Base-by-base conservation (phyloP, 2,888 invertebrate species). In the Xanthia icteritia region DNA sequence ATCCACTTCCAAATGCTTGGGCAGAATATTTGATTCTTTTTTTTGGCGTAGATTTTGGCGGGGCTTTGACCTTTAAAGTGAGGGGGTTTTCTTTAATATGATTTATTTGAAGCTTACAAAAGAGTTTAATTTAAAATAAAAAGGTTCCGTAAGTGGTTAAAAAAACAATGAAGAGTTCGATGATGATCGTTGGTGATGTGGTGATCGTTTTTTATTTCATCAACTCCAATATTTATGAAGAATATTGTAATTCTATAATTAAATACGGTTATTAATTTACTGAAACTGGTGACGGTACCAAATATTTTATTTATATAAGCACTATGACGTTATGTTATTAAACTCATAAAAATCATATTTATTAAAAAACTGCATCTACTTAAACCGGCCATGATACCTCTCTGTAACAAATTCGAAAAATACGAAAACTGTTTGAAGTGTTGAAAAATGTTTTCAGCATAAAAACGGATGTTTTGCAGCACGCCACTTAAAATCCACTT, bases 401-500 rank as follows among this genome's bases (percentile, higher is more conserved):
- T 60, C 36, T 27, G 74, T 58, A 48, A 73, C 48, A 73, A 72
- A 64, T 76, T 76, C 13, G 15, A 70, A 58, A 67, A 70, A 81
- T 73, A 58, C 63, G 39, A 66, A 74, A 56, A 56, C 45, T 48
- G 66, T 79, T 61, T 80, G 64, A 54, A 81, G 79, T 72, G 72
- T 79, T 27, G 64, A 60, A 79, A 83, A 79, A 63, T 80, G 56
- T 73, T 84, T 70, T 69, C 51, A 70, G 27, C 60, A 58, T 58
- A 79, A 80, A 81, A 82, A 84, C 81, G 56, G 73, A 84, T 84
- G 61, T 81, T 84, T 84, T 84, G 81, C 84, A 73, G 81, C 69
- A 73, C 48, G 58, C 84, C 84, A 82, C 81, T 82, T 80, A 84
- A 84, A 82, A 66, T 58, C 65, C 69, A 69, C 81, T 84, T 82